A percentile compares a stretch with the other conserved stretches of the same genome.
Conservation (phyloP, 2,113 vertebrate genomes). For the Catharus minimus region DNA sequence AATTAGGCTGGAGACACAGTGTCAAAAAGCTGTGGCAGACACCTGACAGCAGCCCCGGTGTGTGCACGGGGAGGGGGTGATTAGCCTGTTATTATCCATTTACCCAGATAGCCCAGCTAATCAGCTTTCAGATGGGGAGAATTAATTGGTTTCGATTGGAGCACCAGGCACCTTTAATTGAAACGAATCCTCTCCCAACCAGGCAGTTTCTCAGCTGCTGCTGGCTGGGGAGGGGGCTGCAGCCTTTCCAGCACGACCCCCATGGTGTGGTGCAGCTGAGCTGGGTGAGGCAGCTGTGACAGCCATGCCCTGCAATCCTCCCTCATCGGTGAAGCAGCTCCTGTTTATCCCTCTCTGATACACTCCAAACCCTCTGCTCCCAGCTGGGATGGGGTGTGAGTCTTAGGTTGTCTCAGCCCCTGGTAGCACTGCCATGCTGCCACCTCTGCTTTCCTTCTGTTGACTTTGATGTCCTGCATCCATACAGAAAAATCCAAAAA, state of each 20-base stretch:
- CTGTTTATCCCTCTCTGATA: accelerated
- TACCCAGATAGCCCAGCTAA: constrained; percentile 61
- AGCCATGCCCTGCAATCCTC: not conserved
- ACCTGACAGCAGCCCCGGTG: not conserved
- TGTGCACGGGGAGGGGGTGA: not conserved
- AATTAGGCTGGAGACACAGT: not conserved
- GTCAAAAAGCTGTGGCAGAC: constrained; percentile 44
- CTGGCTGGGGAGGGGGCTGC: not conserved
- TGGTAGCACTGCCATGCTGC: not conserved
- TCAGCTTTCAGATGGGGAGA: constrained; percentile 71
- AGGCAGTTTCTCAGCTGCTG: constrained; percentile 17
- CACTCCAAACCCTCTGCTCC: not conserved
- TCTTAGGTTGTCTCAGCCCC: not conserved
- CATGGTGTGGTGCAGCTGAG: accelerated
- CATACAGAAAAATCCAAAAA: accelerated
- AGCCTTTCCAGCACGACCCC: not conserved
- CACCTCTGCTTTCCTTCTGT: not conserved
- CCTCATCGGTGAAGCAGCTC: not conserved
- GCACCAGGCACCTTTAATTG: constrained; percentile 58
- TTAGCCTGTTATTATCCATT: constrained; percentile 68
- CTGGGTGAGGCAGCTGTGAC: not conserved
- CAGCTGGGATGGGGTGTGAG: accelerated
- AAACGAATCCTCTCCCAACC: constrained; percentile 46
- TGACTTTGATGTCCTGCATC: not conserved
- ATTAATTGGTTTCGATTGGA: constrained; percentile 70